Evolutionary conservation across 2,888 invertebrate species (phyloP), one percentile per base, ranked within the genome.

Genomic region (Melanostoma scalare): DNA sequence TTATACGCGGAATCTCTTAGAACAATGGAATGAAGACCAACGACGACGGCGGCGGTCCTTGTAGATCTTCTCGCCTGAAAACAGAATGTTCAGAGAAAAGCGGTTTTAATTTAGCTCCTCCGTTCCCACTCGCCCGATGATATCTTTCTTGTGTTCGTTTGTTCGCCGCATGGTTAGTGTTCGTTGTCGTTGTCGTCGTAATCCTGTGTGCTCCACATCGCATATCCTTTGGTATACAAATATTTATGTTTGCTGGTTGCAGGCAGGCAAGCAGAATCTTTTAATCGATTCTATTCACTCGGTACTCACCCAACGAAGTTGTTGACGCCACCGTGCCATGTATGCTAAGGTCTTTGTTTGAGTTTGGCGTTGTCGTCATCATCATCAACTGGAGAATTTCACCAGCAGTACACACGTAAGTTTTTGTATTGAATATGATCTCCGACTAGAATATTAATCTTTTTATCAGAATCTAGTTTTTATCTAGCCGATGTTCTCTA

Each of bases 241-340:
- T 81, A 81, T 76, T 75, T 81, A 67, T 72, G 67, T 68, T 79
- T 55, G 68, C 48, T 72, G 10, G 68, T 52, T 73, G 73, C 71
- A 63, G 56, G 55, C 63, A 63, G 35, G 35, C 58, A 42, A 46
- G 61, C 38, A 33, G 55, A 42, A 78, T 67, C 60, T 75, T 67
- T 56, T 60, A 52, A 56, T 63, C 71, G 52, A 38, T 38, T 40
- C 44, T 67, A 52, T 61, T 68, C 72, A 55, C 53, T 35, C 38
- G 30, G 38, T 10, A 20, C 5, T 4, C 33, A 5, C 1, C 4
- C 58, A 33, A 2, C n/a, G 2, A 9, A 2, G 40, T 8, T 31
- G 33, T 5, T 10, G 36, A 36, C 10, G 55, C 31, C 4, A 9
- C 10, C 35, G 6, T n/a, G n/a, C 50, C 6, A 52, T 33, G 10